Base-by-base conservation (phyloP, 2,113 vertebrate species). In the Salvator merianae region DNA sequence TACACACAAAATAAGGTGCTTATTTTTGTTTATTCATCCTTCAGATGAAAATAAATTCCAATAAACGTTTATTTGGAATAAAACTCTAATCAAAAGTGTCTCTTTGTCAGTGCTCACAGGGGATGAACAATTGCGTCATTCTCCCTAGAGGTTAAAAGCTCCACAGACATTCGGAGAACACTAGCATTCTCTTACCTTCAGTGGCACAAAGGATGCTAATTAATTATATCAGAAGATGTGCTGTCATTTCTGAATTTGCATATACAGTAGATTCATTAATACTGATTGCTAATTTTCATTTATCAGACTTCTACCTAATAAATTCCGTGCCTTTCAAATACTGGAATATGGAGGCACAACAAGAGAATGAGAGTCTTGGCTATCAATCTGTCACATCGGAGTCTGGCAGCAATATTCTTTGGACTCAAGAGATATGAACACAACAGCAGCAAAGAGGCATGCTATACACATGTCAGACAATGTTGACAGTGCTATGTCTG, bases 181-280 rank as follows among this genome's bases (percentile, higher is more conserved):
- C 38, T 85, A 74, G 84, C 47, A 85, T 43, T 84, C 73, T 65
- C 34, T 88, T 83, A 76, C 66, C 66, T 75, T 59, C 0, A 63
- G 30, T 3, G 62, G 36, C 68, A 80, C 50, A 87, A 91, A 91
- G 80, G 89, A 53, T 72, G 55, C 18, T 36, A 80, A 18, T 50
- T 91, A 88, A 91, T 93, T 87, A 79, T 47, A 77, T 26, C 59
- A 71, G 47, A 82, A 43, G 62, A 87, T 59, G 80, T 2, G 36
- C 66, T 87, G 81, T 82, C 43, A 32, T 65, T 87, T 88, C 28
- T 74, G 12, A 84, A 92, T 90, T 88, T 92, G 75, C 83, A 77
- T 85, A 76, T 81, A 75, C 74, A 90, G 72, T 63, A 84, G 22
- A 20, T 34, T 90, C 85, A 88, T 82, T 89, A 87, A 79, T 59